Evolutionary conservation across 2,113 vertebrate species (phyloP).

Genomic region (Equus przewalskii): DNA sequence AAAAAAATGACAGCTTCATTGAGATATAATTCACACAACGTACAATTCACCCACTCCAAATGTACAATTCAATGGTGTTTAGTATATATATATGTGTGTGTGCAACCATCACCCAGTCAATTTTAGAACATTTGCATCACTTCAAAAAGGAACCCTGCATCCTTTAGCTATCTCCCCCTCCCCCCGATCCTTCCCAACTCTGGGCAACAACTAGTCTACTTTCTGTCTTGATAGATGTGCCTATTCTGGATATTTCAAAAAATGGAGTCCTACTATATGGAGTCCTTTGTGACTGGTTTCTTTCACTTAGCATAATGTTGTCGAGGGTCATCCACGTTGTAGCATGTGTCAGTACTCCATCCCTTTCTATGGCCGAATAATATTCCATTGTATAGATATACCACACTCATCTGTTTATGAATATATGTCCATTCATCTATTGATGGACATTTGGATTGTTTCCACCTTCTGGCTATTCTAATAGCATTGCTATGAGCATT

Average conservation of each 20-base stretch:
- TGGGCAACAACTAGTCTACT: neutral
- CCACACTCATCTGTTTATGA: neutral
- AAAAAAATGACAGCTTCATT: neutral
- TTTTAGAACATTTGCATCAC: slow-evolving; percentile 37
- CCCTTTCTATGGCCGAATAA: slow-evolving; percentile 20
- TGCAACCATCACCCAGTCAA: neutral
- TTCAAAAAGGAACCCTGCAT: neutral
- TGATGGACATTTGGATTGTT: neutral
- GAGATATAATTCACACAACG: neutral
- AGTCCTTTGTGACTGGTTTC: neutral
- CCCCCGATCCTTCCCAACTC: neutral
- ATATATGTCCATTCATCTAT: neutral
- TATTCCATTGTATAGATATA: neutral
- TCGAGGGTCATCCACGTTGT: neutral
- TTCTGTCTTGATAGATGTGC: neutral
- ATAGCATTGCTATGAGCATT: neutral
- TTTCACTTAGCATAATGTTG: neutral
- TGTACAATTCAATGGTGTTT: neutral
- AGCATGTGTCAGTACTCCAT: neutral
- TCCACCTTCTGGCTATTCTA: neutral
- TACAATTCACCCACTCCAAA: neutral
- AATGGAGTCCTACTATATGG: neutral
- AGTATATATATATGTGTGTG: neutral
- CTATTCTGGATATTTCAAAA: neutral
- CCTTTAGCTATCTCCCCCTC: neutral